Conservation (phyloP, 2,113 vertebrate species). For the Erythrolamprus reginae region DNA sequence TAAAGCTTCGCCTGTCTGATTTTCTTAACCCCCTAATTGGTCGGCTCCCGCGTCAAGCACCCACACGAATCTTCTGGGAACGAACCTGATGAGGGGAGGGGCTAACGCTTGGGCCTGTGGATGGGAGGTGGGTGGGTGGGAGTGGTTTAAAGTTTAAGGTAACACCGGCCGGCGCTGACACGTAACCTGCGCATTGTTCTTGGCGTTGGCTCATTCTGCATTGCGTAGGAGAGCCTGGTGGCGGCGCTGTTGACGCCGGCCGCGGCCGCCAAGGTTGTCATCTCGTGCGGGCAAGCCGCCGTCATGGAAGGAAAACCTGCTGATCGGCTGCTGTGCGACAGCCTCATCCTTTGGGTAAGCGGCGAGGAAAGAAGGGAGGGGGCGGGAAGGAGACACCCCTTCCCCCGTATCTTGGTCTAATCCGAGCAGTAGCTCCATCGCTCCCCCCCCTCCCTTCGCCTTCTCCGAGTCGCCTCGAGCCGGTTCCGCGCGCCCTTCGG, state of each 20-base stretch:
- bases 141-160: conserved; percentile 5
- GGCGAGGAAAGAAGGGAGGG: not conserved
- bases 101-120: not conserved
- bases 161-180: not conserved
- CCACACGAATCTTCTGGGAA: not conserved
- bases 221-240: conserved; percentile 4
- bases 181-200: not conserved
- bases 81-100: not conserved
- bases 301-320: conserved; percentile 60
- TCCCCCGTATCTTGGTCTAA: not conserved
- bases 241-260: not conserved
- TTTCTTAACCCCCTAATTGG: not conserved
- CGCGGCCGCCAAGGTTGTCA: not conserved
- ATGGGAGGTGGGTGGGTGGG: too few species aligned
- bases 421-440: not conserved
- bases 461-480: not conserved
- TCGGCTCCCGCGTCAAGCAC: not conserved
- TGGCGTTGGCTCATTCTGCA: not conserved
- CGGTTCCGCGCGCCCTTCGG: not conserved
- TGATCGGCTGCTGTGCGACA: conserved; percentile 65
- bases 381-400: fast-evolving
- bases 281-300: not conserved
- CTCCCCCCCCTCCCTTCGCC: not conserved
- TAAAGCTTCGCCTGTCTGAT: not conserved
- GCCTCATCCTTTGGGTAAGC: conserved; percentile 75